phyloP scores from a whole-genome alignment of 1,140 invertebrate genomes.

The Thaumetopoea pityocampa region DNA sequence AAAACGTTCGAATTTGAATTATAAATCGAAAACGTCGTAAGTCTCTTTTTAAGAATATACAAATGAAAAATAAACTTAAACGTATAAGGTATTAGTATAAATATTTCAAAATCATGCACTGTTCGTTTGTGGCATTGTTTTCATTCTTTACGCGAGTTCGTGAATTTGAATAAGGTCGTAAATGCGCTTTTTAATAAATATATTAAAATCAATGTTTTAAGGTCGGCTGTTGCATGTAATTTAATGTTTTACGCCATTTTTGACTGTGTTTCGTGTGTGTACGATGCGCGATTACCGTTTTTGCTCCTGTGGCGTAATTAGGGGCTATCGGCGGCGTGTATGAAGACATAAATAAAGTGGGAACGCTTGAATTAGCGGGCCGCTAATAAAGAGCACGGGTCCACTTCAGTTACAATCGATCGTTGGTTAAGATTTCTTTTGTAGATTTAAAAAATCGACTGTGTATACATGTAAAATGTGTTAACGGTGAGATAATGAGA shows the following conservation, averaged over 20 bases:
- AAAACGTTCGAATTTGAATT: slow-evolving; percentile 2
- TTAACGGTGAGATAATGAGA: too few relatives aligned
- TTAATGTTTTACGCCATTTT: slow-evolving; percentile 5
- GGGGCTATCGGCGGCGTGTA: slow-evolving; percentile 68
- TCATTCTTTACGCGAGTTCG: slow-evolving; percentile 2
- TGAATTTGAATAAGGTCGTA: slow-evolving; percentile 3
- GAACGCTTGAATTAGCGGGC: slow-evolving; percentile 43
- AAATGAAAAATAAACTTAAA: too few relatives aligned
- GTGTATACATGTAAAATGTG: too few relatives aligned
- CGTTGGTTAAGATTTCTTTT: slow-evolving; percentile 17
- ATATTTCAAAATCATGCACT: too few relatives aligned
- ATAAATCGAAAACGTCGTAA: slow-evolving; percentile 4
- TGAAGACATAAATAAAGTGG: slow-evolving; percentile 69
- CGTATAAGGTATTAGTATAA: too few relatives aligned
- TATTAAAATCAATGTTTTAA: too few relatives aligned
- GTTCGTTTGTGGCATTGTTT: slow-evolving; percentile 14
- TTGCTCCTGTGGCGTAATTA: slow-evolving; percentile 63
- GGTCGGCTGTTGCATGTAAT: not conserved
- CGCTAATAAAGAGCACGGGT: slow-evolving; percentile 20
- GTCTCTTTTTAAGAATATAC: too few relatives aligned
- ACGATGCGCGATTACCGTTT: slow-evolving; percentile 70
- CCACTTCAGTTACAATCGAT: slow-evolving; percentile 36
- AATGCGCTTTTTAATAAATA: too few relatives aligned
- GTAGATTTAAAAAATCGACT: slow-evolving; percentile 16
- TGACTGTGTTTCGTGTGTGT: slow-evolving; percentile 17